Evolutionary conservation across 2,113 vertebrate genomes (phyloP), one percentile per base, ranked within the genome.

Genomic region (Telmatochromis brachygnathus): DNA sequence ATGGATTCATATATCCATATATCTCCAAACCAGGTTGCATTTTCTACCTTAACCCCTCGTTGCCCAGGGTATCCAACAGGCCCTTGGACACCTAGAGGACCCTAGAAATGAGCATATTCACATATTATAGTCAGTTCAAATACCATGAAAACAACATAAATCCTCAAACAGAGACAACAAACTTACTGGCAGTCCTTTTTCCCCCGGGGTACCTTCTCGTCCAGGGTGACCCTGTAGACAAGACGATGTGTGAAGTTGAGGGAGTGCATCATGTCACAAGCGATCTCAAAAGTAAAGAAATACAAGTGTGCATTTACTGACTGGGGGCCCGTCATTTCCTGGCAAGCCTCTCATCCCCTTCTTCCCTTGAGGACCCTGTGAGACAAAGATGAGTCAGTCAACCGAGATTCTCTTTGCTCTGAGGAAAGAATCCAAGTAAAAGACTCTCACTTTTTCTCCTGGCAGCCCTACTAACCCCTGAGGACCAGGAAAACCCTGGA

Each of bases 21-120:
- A 1, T 58, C 54, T 26, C 6, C 28, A 13, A 58, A 60, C 5
- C 9, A 17, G 49, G 70, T 85, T 33, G 33, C 10, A 26, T 81
- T 45, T 53, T 73, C 45, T 88, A 99, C 98, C 98, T 99, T 99
- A 45, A 99, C 97, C 91, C 98, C 98, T 1, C 98, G 97, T 2
- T 98, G 95, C 56, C 98, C 98, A 1, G 98, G 98, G 23, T 99
- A 99, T 82, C 98, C 98, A 0, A 99, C 96, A 3, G 97, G 97
- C 28, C 98, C 98, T 94, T 99, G 98, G 54, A 98, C 97, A 28
- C 98, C 98, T 2, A 94, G 47, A 2, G 98, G 98, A 87, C 98
- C 98, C 98, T 99, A 84, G 4, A 84, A 77, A 62, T 14, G 3
- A 84, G 75, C 30, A 87, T 3, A 75, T 3, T n/a, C 30, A 51